Conservation (phyloP, 2,888 invertebrate species). For the Calliopum simillimum region DNA sequence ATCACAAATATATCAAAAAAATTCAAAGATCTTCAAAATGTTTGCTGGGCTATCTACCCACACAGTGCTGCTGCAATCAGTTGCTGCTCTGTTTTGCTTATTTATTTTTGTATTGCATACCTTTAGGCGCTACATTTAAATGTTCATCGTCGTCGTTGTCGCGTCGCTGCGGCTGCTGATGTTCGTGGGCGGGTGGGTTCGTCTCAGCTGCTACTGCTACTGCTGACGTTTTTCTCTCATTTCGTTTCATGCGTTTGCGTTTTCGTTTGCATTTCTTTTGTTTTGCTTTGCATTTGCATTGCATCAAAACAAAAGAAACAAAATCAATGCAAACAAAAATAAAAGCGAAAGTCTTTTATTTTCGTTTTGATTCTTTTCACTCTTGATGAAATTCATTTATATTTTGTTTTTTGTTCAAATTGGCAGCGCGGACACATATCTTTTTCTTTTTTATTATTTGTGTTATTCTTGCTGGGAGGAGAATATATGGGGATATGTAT, state of each 20-base stretch:
- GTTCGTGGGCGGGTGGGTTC: no score
- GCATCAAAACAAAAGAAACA: neutral
- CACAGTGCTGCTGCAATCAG: neutral
- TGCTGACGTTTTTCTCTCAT: neutral
- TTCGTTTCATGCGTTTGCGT: neutral
- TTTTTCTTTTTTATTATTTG: no score
- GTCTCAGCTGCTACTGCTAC: no score
- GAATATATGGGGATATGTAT: no score
- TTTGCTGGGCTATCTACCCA: no score
- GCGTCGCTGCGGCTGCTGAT: neutral
- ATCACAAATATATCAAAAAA: no score
- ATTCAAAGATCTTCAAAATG: no score
- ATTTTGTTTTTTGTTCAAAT: no score
- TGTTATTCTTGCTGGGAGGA: no score
- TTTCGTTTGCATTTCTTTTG: neutral
- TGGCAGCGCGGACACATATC: no score
- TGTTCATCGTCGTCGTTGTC: neutral
- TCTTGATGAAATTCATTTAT: neutral
- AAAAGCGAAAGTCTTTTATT: neutral
- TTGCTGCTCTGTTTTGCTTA: neutral
- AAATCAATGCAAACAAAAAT: neutral
- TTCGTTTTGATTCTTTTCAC: no score
- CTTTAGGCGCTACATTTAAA: constrained; percentile 5
- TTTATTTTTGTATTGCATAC: neutral
- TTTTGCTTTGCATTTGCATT: neutral